These are phyloP conservation scores for Prenolepis imparis DNA, from an alignment of 2,888 invertebrate genomes.

Conservation along the genomic window DNA sequence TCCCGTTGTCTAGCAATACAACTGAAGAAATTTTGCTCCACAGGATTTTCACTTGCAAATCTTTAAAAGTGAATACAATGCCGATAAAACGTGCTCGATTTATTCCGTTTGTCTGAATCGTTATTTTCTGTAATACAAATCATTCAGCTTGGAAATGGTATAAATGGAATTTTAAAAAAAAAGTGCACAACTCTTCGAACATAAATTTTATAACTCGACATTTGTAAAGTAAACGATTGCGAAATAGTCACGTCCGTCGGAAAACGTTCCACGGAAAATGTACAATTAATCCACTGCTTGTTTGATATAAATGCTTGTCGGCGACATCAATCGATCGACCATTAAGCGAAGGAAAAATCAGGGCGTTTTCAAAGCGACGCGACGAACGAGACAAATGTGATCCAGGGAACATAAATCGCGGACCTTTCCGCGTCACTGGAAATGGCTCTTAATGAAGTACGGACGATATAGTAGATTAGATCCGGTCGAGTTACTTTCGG, in stretches of 20 bases:
- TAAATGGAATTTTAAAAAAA: not conserved
- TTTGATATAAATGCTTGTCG: constrained; percentile 13
- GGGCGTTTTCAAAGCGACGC: constrained; percentile 31
- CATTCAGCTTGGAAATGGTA: not conserved
- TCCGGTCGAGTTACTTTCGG: constrained; percentile 64
- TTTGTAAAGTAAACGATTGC: constrained; percentile 6
- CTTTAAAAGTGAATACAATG: constrained; percentile 19
- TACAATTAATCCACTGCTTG: constrained; percentile 25
- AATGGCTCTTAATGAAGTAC: constrained; percentile 77
- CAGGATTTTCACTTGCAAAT: constrained; percentile 39
- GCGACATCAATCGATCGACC: constrained; percentile 34
- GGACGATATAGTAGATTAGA: constrained; percentile 78
- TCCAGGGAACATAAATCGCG: constrained; percentile 69
- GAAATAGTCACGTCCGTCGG: not conserved
- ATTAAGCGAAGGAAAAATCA: constrained; percentile 32
- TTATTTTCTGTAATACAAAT: not conserved
- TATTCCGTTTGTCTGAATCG: constrained; percentile 4
- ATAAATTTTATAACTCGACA: not conserved
- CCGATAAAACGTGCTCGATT: constrained; percentile 31
- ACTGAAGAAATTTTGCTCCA: constrained; percentile 56
- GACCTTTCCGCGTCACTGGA: constrained; percentile 69
- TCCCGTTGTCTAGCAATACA: constrained; percentile 61
- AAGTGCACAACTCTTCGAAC: not conserved
- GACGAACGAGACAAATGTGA: constrained; percentile 47
- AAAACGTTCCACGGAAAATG: constrained; percentile 18